These are phyloP conservation scores for Drosophila jambulina DNA, from an alignment of 1,140 invertebrate genomes.

Conservation along the genomic window DNA sequence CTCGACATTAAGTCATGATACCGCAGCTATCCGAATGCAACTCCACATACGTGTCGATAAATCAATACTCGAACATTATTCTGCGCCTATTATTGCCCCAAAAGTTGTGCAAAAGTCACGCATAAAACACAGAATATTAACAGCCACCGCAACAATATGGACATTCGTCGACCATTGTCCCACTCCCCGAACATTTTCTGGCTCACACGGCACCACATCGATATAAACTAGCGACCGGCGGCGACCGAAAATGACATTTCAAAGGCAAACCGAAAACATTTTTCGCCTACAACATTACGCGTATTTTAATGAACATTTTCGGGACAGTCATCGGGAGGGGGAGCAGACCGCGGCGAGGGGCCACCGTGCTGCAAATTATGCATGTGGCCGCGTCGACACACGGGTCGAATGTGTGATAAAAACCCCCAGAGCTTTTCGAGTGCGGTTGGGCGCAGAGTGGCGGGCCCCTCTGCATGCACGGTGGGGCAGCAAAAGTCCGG, in stretches of 20 bases:
- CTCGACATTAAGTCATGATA: constrained; percentile 16
- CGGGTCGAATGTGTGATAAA: constrained; percentile 75
- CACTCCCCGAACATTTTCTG: neutral
- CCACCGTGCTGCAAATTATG: constrained; percentile 56
- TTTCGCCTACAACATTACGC: constrained; percentile 71
- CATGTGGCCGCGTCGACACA: constrained; percentile 58
- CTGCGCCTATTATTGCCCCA: neutral
- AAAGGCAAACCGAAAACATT: constrained; percentile 70
- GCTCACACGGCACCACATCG: constrained; percentile 5
- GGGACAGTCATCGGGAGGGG: constrained; percentile 9
- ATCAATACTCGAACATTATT: constrained; percentile 34
- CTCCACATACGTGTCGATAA: constrained; percentile 9
- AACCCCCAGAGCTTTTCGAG: constrained; percentile 63
- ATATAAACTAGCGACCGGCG: constrained; percentile 27
- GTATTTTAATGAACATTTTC: constrained; percentile 73
- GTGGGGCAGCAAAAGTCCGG: constrained; percentile 5
- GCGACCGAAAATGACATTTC: constrained; percentile 64
- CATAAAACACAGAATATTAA: constrained; percentile 33
- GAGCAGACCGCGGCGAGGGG: neutral
- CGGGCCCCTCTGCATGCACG: neutral
- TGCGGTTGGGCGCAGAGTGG: constrained; percentile 33
- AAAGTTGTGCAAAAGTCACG: constrained; percentile 8
- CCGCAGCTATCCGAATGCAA: constrained; percentile 5
- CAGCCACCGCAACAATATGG: constrained; percentile 40
- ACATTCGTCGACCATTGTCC: constrained; percentile 19